Evolutionary conservation across 2,888 invertebrate genomes (phyloP).

Genomic region (Drosophila eohydei): DNA sequence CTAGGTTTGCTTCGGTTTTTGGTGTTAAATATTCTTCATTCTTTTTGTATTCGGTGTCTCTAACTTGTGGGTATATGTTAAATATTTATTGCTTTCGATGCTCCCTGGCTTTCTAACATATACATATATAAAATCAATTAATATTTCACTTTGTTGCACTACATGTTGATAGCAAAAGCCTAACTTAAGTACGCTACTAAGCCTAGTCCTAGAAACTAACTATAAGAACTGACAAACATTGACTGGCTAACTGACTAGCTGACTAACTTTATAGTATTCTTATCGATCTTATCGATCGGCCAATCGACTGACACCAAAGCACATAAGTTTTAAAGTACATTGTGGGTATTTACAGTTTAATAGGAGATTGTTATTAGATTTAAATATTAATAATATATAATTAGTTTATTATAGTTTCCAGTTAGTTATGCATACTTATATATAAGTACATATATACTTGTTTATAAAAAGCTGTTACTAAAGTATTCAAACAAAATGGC

Average conservation of each 20-base stretch:
- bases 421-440: constrained; percentile 45
- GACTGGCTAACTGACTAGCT: constrained; percentile 30
- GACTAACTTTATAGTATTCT: constrained; percentile 17
- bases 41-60: constrained; percentile 30
- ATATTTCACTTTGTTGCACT: constrained; percentile 34
- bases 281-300: constrained; percentile 10
- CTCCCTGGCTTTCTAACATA: constrained; percentile 62
- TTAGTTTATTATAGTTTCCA: constrained; percentile 37
- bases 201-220: constrained; percentile 51
- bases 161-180: constrained; percentile 46
- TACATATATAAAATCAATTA: constrained; percentile 38
- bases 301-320: constrained; percentile 55
- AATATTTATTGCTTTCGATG: constrained; percentile 65
- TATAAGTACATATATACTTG: constrained; percentile 22
- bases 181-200: constrained; percentile 40
- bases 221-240: constrained; percentile 56
- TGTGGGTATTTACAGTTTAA: constrained; percentile 73
- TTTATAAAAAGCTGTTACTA: constrained; percentile 64
- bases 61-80: constrained; percentile 41
- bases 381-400: constrained; percentile 32
- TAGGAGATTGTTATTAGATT: constrained; percentile 49
- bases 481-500: constrained; percentile 63
- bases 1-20: constrained; percentile 26
- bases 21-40: constrained; percentile 22
- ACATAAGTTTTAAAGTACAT: constrained; percentile 56